These are phyloP conservation scores for Erythrolamprus reginae DNA, from an alignment of 2,113 vertebrate genomes.

Conservation along the genomic window DNA sequence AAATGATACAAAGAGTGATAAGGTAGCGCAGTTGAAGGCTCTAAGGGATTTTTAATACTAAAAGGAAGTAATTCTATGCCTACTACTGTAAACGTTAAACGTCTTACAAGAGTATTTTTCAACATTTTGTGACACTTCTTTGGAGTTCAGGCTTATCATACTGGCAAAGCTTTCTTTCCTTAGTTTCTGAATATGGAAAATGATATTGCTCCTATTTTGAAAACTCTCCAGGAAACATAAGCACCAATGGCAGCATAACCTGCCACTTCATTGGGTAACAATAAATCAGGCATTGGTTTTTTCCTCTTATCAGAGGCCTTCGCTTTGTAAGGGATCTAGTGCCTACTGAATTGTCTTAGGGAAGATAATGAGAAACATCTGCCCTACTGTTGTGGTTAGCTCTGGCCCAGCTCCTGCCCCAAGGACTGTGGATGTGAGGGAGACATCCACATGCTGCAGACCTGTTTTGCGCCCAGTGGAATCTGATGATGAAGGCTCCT, in stretches of 20 bases:
- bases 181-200: slow-evolving; percentile 32
- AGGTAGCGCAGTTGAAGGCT: slow-evolving; percentile 26
- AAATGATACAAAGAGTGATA: slow-evolving; percentile 44
- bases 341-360: slow-evolving; percentile 71
- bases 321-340: slow-evolving; percentile 62
- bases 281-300: slow-evolving; percentile 60
- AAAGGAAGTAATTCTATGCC: slow-evolving; percentile 33
- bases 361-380: slow-evolving; percentile 70
- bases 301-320: slow-evolving; percentile 71
- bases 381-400: too few species aligned
- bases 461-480: too few species aligned
- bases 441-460: too few species aligned
- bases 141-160: slow-evolving; percentile 17
- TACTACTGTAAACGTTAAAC: slow-evolving; percentile 29
- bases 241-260: slow-evolving; percentile 32
- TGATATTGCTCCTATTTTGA: slow-evolving; percentile 9
- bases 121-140: slow-evolving; percentile 1
- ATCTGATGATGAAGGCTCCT: too few species aligned
- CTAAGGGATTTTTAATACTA: slow-evolving; percentile 2
- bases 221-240: slow-evolving; percentile 35
- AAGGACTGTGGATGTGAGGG: too few species aligned
- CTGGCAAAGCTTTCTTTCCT: slow-evolving; percentile 31
- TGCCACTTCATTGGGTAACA: slow-evolving; percentile 58
- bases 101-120: background rate
- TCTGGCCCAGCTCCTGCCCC: too few species aligned